These are phyloP conservation scores for Sturnira hondurensis DNA, from an alignment of 2,113 vertebrate species.

Conservation along the genomic window DNA sequence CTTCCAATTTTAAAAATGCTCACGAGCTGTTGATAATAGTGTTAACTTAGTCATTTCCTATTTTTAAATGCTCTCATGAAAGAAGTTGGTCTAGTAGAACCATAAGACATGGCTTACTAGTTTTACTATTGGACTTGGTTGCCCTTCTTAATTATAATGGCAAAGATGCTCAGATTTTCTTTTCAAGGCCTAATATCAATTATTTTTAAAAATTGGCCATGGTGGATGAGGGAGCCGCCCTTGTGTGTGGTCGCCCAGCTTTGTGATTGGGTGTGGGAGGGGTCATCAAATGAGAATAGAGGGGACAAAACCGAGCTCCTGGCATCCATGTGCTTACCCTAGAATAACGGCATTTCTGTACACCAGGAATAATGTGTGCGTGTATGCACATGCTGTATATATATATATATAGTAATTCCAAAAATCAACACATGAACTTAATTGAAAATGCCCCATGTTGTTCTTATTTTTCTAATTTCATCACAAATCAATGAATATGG, in stretches of 20 bases:
- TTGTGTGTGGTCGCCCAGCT: neutral
- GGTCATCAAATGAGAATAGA: neutral
- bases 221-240: neutral
- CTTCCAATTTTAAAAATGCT: neutral
- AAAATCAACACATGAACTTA: neutral
- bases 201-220: neutral
- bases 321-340: neutral
- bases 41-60: neutral
- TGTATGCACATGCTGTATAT: neutral
- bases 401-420: neutral
- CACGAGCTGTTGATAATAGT: neutral
- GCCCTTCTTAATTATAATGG: neutral
- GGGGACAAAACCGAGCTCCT: neutral
- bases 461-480: neutral
- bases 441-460: neutral
- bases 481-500: neutral
- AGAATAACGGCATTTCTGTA: neutral
- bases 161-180: neutral
- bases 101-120: neutral
- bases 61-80: neutral
- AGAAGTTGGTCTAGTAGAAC: neutral
- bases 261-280: neutral
- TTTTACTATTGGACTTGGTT: neutral
- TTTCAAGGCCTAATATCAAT: neutral
- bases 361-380: neutral